Evolutionary conservation across 1,140 invertebrate genomes (phyloP).

Genomic region (Dinothrombium tinctorium): DNA sequence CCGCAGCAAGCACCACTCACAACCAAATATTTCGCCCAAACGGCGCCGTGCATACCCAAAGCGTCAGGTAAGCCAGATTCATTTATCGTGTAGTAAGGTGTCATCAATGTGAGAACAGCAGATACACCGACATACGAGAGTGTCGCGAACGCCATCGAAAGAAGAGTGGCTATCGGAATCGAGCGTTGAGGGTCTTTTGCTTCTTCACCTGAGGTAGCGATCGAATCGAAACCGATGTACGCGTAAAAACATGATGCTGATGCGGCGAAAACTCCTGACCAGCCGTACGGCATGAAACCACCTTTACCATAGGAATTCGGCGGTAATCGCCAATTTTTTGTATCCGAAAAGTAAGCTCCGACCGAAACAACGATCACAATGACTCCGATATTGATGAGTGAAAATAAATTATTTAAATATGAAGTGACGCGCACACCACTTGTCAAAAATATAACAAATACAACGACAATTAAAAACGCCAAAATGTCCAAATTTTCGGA

Average conservation of each 20-base stretch:
- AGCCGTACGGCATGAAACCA: constrained; percentile 58
- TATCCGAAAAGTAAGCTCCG: constrained; percentile 51
- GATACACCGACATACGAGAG: constrained; percentile 54
- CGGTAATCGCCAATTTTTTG: constrained; percentile 40
- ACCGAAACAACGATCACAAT: constrained; percentile 35
- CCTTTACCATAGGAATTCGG: no score
- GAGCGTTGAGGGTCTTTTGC: constrained; percentile 46
- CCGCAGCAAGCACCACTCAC: constrained; percentile 65
- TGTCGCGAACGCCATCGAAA: constrained; percentile 52
- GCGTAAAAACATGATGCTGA: constrained; percentile 74
- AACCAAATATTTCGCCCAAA: constrained; percentile 67
- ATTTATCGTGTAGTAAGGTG: constrained; percentile 42
- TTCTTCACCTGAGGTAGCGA: constrained; percentile 61
- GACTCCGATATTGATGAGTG: constrained; percentile 29
- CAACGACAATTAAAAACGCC: constrained; percentile 16
- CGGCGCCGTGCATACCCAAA: constrained; percentile 30
- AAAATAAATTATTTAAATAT: constrained; percentile 52
- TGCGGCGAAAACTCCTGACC: constrained; percentile 34
- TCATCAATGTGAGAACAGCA: constrained; percentile 52
- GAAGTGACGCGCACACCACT: constrained; percentile 67
- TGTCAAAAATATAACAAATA: constrained; percentile 24
- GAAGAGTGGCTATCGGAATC: constrained; percentile 51
- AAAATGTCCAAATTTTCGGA: constrained; percentile 22
- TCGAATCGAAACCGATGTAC: constrained; percentile 61
- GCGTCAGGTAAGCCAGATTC: constrained; percentile 60